Conservation (phyloP, 2,888 invertebrate species). For the Diogma glabrata region DNA sequence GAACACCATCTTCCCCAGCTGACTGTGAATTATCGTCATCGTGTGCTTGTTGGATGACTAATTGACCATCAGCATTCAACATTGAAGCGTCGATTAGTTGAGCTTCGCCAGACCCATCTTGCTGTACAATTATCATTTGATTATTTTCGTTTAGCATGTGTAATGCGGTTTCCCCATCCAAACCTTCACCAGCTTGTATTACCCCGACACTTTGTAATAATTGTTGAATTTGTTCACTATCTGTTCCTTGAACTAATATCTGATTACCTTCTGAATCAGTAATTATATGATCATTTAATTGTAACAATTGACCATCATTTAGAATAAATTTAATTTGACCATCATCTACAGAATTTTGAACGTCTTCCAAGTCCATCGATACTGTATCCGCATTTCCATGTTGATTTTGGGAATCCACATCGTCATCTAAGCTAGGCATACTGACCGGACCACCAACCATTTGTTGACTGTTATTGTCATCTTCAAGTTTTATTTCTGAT, state of each 20-base stretch:
- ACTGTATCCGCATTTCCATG: constrained; percentile 27
- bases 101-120: constrained; percentile 36
- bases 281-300: constrained; percentile 36
- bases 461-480: constrained; percentile 14
- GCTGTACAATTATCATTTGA: constrained; percentile 37
- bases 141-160: constrained; percentile 38
- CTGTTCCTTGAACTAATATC: constrained; percentile 33
- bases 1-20: constrained; percentile 35
- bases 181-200: constrained; percentile 33
- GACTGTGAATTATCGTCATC: constrained; percentile 32
- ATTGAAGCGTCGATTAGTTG: constrained; percentile 37
- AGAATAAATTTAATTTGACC: constrained; percentile 38
- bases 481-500: constrained; percentile 14
- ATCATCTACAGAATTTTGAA: constrained; percentile 36
- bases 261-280: constrained; percentile 38
- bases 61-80: constrained; percentile 35
- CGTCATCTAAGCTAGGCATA: constrained; percentile 38
- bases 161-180: constrained; percentile 36
- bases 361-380: constrained; percentile 36
- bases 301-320: constrained; percentile 36
- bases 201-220: constrained; percentile 36
- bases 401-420: constrained; percentile 29
- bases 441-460: constrained; percentile 30
- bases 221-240: constrained; percentile 37
- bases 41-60: constrained; percentile 34